These are phyloP conservation scores for Dolichopus griseipennis DNA, from an alignment of 2,888 invertebrate species.

Conservation along the genomic window DNA sequence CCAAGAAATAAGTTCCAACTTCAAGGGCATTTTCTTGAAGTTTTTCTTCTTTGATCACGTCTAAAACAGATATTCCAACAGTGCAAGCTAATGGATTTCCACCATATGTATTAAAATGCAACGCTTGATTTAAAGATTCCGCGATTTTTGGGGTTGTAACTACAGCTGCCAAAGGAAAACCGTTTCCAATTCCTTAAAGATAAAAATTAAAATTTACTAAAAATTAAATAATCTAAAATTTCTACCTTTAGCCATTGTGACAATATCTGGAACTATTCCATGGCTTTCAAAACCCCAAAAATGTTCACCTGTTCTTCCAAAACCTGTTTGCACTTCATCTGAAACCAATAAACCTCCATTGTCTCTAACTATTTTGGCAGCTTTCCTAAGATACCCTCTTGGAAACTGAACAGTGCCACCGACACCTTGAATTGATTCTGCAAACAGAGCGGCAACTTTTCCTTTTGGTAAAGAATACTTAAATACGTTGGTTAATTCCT, in stretches of 20 bases:
- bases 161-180: conserved; percentile 92
- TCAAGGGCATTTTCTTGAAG: conserved; percentile 66
- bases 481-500: conserved; percentile 63
- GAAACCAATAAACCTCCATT: conserved; percentile 83
- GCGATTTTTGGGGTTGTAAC: conserved; percentile 87
- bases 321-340: conserved; percentile 96
- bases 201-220: neutral
- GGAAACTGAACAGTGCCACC: conserved; percentile 92
- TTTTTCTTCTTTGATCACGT: conserved; percentile 84
- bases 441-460: conserved; percentile 79
- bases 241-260: conserved; percentile 84
- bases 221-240: too few relatives aligned
- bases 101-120: conserved; percentile 93
- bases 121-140: conserved; percentile 59
- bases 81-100: conserved; percentile 88
- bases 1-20: conserved; percentile 74
- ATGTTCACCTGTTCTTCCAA: conserved; percentile 86
- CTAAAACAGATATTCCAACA: conserved; percentile 83
- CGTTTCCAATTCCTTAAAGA: conserved; percentile 65
- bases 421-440: conserved; percentile 94
- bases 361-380: conserved; percentile 64
- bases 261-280: conserved; percentile 81
- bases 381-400: conserved; percentile 72
- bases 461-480: conserved; percentile 68
- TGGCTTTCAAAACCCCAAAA: conserved; percentile 96